Percentiles rank a stretch among this genome's conserved stretches.
Evolutionary conservation across 2,888 invertebrate species (phyloP).

Genomic region (Marasmarcha lunaedactyla): DNA sequence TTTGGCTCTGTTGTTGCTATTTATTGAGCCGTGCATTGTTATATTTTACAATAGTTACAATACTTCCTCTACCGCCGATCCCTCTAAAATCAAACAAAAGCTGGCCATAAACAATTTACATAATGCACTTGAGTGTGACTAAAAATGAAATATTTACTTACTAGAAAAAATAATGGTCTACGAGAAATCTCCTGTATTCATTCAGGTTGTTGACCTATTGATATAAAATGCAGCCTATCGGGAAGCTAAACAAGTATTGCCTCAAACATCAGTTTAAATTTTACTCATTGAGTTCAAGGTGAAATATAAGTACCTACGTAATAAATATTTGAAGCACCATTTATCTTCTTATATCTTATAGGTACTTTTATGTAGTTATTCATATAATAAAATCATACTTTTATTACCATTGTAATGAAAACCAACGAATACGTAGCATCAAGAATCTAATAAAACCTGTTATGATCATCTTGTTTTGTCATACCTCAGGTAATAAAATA

Average conservation of each 20-base stretch:
- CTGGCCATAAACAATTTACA: conserved; percentile 25
- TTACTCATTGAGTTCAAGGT: conserved; percentile 48
- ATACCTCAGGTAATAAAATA: too few relatives aligned
- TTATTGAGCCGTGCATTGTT: conserved; percentile 40
- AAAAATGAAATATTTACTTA: not conserved
- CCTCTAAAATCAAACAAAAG: conserved; percentile 38
- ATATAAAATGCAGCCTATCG: not conserved
- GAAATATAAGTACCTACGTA: conserved; percentile 14
- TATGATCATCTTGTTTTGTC: too few relatives aligned
- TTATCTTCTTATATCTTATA: not conserved
- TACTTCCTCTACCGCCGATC: conserved; percentile 35
- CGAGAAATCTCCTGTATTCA: not conserved
- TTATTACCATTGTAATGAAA: too few relatives aligned
- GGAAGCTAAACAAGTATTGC: not conserved
- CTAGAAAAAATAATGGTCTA: not conserved
- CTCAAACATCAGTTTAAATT: conserved; percentile 31
- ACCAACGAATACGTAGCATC: too few relatives aligned
- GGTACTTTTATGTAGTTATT: too few relatives aligned
- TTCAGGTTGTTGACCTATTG: conserved; percentile 19
- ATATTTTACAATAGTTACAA: conserved; percentile 35
- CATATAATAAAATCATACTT: too few relatives aligned
- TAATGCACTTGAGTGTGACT: conserved; percentile 11
- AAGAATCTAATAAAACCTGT: too few relatives aligned
- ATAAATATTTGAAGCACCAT: not conserved
- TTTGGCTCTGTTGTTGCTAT: conserved; percentile 40